Base-by-base conservation (phyloP, 92 coral and sea anemone species). In the Porites lobata region DNA sequence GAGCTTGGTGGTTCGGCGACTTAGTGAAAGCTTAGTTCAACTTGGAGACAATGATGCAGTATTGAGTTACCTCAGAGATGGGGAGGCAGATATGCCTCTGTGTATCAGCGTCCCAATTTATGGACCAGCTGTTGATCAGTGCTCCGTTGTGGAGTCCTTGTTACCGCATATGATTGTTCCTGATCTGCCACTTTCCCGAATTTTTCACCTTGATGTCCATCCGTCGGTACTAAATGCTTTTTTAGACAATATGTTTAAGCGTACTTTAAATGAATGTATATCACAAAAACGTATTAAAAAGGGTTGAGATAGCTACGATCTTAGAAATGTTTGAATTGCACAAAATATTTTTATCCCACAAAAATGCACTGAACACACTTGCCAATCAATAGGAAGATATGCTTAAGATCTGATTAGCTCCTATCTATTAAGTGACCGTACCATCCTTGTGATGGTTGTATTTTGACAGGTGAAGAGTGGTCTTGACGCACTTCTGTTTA, bases 201-300 rank as follows among this genome's bases (percentile, higher is more conserved):
- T 96, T 11, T 96, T 96, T 82, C 99, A 96, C 79, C 76, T 96
- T 75, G 99, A 96, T 72, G 88, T 96, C 11, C 94, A 95, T 15
- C 98, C 96, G 52, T 91, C 98, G 94, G 99, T 96, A 70, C 61
- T 95, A 32, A 72, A 18, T 65, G 9, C 8, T 76, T 14, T 14
- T 0, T 53, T 20, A n/a, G 20, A 10, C 4, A 29, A 29, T 29
- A 29, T 29, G 0, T 29, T 29, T n/a, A n/a, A 29, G 32, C 32
- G 32, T 29, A 29, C 32, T 29, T 29, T 29, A 29, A 29, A 3
- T 29, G 32, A 29, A 29, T 29, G 2, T 1, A 29, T 29, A 29
- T 29, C 32, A 29, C 32, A 29, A 1, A 29, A 29, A 29, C 32
- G 32, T 29, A 29, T 29, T 29, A 29, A 29, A 29, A 29, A 29